Conservation (phyloP, 2,797 vertebrate genomes). For the Lepus townsendii region DNA sequence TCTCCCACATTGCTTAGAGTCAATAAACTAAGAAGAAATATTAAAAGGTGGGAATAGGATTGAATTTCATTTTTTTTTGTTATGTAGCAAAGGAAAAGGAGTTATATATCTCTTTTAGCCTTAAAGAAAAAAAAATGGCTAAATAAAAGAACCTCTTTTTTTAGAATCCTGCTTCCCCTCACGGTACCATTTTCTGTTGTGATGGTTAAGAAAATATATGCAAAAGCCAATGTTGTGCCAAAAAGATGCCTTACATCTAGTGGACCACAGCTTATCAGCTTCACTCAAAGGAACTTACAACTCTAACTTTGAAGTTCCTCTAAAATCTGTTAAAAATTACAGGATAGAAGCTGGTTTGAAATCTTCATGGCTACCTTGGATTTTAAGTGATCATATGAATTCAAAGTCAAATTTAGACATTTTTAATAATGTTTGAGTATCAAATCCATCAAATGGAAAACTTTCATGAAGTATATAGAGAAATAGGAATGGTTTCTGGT, state of each 20-base stretch:
- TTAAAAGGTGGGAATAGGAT: neutral
- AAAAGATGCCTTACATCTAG: neutral
- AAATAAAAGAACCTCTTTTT: neutral
- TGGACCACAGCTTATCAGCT: neutral
- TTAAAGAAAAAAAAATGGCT: neutral
- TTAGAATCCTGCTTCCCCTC: neutral
- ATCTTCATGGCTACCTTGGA: neutral
- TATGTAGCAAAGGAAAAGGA: neutral
- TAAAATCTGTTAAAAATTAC: neutral
- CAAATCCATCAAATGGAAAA: conserved; percentile 10
- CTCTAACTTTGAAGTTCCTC: neutral
- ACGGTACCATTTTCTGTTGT: neutral
- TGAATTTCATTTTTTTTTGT: neutral
- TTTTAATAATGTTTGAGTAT: neutral
- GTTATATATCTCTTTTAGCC: neutral
- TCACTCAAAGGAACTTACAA: neutral
- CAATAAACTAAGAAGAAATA: neutral
- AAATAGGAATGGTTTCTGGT: neutral
- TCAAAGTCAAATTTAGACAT: neutral
- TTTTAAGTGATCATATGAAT: conserved; percentile 2
- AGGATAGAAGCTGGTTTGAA: neutral
- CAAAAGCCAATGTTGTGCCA: neutral
- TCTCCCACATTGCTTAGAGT: neutral
- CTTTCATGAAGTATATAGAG: neutral
- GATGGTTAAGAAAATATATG: conserved; percentile 4